Percentiles rank a stretch among this genome's conserved stretches.
Evolutionary conservation across 2,797 vertebrate species (phyloP).

Genomic region (Mycteria americana): DNA sequence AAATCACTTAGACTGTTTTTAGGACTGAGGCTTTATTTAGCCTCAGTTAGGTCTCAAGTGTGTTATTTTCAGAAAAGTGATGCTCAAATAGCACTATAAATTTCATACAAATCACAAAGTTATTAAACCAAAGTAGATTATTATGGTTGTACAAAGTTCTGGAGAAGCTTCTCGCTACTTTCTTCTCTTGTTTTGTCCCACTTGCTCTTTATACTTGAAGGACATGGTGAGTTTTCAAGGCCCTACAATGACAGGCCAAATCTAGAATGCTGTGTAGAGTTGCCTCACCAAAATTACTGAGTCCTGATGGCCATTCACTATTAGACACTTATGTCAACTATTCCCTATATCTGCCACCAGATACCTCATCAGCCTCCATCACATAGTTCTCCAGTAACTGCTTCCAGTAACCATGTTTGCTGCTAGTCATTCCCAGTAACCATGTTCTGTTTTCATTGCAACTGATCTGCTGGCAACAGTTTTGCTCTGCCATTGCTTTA

Average conservation of each 20-base stretch:
- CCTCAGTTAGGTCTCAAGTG: not conserved
- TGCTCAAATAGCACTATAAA: not conserved
- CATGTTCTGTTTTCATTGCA: not conserved
- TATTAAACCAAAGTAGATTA: conserved; percentile 2
- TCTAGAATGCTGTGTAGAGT: not conserved
- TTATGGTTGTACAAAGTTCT: not conserved
- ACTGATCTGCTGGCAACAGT: not conserved
- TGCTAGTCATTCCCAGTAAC: not conserved
- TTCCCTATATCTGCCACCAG: not conserved
- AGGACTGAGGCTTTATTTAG: not conserved
- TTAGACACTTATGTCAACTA: not conserved
- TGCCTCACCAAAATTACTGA: not conserved
- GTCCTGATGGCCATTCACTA: not conserved
- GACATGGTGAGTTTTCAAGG: not conserved
- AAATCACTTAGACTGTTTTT: not conserved
- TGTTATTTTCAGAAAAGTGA: not conserved
- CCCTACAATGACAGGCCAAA: not conserved
- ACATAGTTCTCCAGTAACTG: not conserved
- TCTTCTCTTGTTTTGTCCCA: not conserved
- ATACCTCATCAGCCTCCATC: not conserved
- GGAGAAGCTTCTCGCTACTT: not conserved
- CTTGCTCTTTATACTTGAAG: not conserved
- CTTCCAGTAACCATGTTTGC: not conserved
- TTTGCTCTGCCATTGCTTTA: not conserved
- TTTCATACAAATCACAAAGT: not conserved